Percentiles rank a stretch among this genome's conserved stretches.
phyloP scores from a whole-genome alignment of 2,113 vertebrate genomes.

The Istiophorus platypterus region DNA sequence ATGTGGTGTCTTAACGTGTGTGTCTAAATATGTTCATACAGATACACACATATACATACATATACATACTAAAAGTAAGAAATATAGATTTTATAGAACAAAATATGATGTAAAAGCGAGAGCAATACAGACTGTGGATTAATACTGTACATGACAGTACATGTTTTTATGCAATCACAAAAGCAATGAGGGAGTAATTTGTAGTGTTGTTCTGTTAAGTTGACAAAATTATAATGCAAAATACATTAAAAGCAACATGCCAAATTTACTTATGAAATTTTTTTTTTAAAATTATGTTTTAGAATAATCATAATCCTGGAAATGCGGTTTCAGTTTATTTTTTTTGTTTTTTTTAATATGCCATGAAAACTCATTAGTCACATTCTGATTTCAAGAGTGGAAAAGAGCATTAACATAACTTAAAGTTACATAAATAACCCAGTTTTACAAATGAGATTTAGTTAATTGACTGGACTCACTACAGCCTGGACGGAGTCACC shows the following conservation, averaged over 20 bases:
- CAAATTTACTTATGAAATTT: not conserved
- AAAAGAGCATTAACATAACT: slow-evolving; percentile 8
- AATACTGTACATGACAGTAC: not conserved
- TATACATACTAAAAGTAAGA: no score
- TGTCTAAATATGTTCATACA: no score
- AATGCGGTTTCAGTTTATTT: no score
- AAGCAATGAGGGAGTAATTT: slow-evolving; percentile 16
- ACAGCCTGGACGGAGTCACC: slow-evolving; percentile 5
- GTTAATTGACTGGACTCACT: slow-evolving; percentile 35
- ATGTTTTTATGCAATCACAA: not conserved
- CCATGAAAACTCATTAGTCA: not conserved
- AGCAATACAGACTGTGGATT: no score
- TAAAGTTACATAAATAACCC: slow-evolving; percentile 17
- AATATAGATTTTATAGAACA: no score
- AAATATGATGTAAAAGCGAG: no score
- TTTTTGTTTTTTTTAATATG: not conserved
- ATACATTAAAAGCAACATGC: not conserved
- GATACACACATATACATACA: no score
- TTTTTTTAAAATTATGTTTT: no score
- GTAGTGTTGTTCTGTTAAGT: not conserved
- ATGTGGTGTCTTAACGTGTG: no score
- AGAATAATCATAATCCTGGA: not conserved
- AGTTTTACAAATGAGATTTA: slow-evolving; percentile 3
- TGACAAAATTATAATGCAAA: no score
- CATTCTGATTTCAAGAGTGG: not conserved